Evolutionary conservation across 2,113 vertebrate species (phyloP), one percentile per base, ranked within the genome.

Genomic region (Dasypus novemcinctus): DNA sequence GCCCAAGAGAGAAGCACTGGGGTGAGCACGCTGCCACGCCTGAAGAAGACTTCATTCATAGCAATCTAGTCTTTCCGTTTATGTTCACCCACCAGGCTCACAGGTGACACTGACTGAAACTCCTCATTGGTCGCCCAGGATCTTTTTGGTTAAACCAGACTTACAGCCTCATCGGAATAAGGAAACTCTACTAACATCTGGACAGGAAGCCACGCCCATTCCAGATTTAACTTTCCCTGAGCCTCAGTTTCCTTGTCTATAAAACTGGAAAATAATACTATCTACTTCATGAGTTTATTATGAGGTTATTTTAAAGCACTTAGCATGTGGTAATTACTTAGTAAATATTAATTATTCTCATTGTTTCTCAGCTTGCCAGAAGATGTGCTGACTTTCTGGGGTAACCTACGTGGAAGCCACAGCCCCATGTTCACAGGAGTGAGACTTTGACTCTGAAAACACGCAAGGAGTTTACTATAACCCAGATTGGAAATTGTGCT

Each of bases 1-100:
- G 38, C 38, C 27, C 4, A 3, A 52, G 5, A 49, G 61, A 94
- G 68, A 33, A 36, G 6, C 0, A 0, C 4, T 11, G 1, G 8
- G 17, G 5, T 5, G 7, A 64, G 12, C 4, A n/a, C 36, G 9
- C 49, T 88, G 27, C 4, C 25, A 23, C 0, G 0, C n/a, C 75
- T 21, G 52, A 11, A 69, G 10, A n/a, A 0, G 13, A 20, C 29
- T 71, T 64, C 59, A 21, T 43, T 72, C 68, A n/a, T 15, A n/a
- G 36, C 38, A 74, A 4, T 38, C 17, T 36, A 29, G 10, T 66
- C 38, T 66, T 57, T 43, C 18, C 49, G 18, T 20, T 85, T 52
- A 64, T 3, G 36, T 54, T 17, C 31, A 41, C 10, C 57, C 1
- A 21, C 25, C 10, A 4, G 3, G 17, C 36, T 54, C n/a, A 63